Evolutionary conservation across 2,113 vertebrate species (phyloP), one percentile per base, ranked within the genome.

Genomic region (Salvelinus namaycush): DNA sequence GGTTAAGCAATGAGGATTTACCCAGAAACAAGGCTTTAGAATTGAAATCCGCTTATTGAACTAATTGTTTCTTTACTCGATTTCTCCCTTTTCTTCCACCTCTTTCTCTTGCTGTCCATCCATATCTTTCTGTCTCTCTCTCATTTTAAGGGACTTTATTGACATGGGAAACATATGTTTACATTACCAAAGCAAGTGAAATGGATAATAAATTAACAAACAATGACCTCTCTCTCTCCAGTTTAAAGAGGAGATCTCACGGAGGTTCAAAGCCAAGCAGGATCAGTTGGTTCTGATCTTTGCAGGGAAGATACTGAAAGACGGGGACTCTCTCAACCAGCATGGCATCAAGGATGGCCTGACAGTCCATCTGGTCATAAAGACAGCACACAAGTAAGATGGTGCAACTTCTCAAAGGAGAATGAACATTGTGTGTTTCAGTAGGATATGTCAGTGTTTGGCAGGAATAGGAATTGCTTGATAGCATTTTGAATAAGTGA

Each of bases 241-340:
- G 98, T 99, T 99, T 90, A 99, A 99, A 92, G 97, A 99, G 89
- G 98, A 99, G 88, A 99, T 99, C 86, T 99, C 97, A 67, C 94
- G 95, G 90, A 89, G 97, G 68, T 99, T 99, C 92, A 99, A 99
- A 93, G 98, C 98, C 85, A 97, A 98, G 91, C 97, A 97, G 92
- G 98, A 99, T 92, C 98, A 99, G 94, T 94, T 99, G 94, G 98
- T 99, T 90, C 93, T 99, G 93, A 99, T 99, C 91, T 99, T 99
- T 87, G 98, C 98, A 8, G 98, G 98, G 85, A 99, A 99, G 94
- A 99, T 99, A 84, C 94, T 99, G 89, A 99, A 99, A 91, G 98
- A 99, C 13, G 97, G 96, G 7, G 98, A 99, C 91, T 97, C 96
- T 0, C 93, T 99, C 84, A 94, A 93, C 84, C 98, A 99, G 89